phyloP scores from a whole-genome alignment of 1,140 invertebrate genomes.

The Galleria mellonella region DNA sequence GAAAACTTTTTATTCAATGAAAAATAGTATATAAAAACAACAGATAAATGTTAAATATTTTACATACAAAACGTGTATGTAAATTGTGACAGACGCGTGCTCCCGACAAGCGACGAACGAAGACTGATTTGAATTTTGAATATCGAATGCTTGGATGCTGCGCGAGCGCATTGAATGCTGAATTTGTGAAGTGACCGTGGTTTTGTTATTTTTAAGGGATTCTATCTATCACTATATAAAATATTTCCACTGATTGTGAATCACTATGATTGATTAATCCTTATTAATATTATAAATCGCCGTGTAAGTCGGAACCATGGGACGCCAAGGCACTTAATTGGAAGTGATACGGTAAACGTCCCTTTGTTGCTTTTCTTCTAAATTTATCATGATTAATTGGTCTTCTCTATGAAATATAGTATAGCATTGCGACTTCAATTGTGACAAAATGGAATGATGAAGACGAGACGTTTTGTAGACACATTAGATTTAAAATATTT shows the following conservation, averaged over 20 bases:
- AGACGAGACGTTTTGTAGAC: too few relatives aligned
- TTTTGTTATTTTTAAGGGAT: constrained; percentile 1
- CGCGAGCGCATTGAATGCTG: constrained; percentile 52
- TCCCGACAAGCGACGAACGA: constrained; percentile 35
- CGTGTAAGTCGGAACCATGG: too few relatives aligned
- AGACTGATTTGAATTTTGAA: constrained; percentile 67
- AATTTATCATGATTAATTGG: too few relatives aligned
- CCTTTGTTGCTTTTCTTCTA: too few relatives aligned
- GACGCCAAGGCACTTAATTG: too few relatives aligned
- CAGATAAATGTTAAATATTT: constrained; percentile 43
- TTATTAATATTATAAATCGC: too few relatives aligned
- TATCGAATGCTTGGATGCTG: constrained; percentile 23
- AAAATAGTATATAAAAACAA: constrained; percentile 21
- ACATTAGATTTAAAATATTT: too few relatives aligned
- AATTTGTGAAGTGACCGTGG: constrained; percentile 34
- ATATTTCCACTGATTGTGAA: constrained; percentile 16
- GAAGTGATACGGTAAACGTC: too few relatives aligned
- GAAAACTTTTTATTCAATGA: constrained; percentile 43
- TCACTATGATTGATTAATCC: too few relatives aligned
- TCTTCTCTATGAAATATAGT: too few relatives aligned
- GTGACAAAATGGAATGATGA: too few relatives aligned
- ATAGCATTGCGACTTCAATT: too few relatives aligned
- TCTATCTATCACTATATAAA: constrained; percentile 6
- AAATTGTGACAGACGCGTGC: constrained; percentile 42
- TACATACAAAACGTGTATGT: constrained; percentile 58